These are phyloP conservation scores for Pterocles orientalis DNA, from an alignment of 2,113 vertebrate species.

Conservation along the genomic window DNA sequence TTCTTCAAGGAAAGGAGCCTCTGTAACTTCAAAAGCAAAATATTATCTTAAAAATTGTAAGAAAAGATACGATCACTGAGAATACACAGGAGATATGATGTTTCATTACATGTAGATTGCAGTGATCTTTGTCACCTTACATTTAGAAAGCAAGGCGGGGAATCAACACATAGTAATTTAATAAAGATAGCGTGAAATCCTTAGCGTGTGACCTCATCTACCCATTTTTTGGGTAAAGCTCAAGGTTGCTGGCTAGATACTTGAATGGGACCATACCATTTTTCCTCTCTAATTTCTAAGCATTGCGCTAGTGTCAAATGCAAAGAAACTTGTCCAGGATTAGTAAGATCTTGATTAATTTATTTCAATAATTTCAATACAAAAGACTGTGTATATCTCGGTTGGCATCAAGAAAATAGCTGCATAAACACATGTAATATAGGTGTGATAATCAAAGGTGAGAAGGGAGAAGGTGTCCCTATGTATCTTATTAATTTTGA, in stretches of 20 bases:
- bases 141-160: constrained; percentile 2
- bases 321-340: neutral
- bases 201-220: neutral
- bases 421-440: neutral
- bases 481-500: neutral
- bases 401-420: constrained; percentile 3
- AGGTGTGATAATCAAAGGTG: neutral
- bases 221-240: neutral
- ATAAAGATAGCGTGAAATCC: neutral
- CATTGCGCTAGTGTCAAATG: neutral
- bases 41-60: neutral
- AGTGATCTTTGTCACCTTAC: constrained; percentile 24
- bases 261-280: neutral
- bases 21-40: neutral
- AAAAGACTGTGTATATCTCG: neutral
- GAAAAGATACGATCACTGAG: neutral
- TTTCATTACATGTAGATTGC: constrained; percentile 58
- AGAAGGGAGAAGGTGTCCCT: neutral
- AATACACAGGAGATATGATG: neutral
- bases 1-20: neutral
- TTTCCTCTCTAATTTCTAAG: neutral
- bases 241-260: neutral
- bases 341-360: neutral
- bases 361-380: neutral
- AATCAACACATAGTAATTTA: neutral